A percentile compares a stretch with the other conserved stretches of the same genome.
Conservation (phyloP, 2,113 vertebrate species). For the Hymenochirus boettgeri region DNA sequence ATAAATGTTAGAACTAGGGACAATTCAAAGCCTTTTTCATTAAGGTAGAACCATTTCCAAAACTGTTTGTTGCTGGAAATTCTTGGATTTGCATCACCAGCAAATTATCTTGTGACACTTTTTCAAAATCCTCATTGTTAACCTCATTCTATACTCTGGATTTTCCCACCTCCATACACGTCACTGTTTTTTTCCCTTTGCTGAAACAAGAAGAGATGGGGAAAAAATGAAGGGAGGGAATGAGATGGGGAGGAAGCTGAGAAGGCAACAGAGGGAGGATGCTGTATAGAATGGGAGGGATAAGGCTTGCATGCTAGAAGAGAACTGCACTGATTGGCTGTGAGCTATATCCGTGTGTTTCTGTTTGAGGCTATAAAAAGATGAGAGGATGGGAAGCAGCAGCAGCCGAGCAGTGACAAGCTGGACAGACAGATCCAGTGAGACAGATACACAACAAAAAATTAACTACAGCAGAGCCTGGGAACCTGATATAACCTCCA, state of each 20-base stretch:
- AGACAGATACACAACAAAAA: conserved; percentile 12
- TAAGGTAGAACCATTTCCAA: too few relatives aligned
- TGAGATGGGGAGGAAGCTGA: not conserved
- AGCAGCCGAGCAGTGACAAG: conserved; percentile 33
- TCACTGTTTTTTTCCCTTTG: conserved; percentile 11
- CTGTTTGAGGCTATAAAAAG: conserved; percentile 41
- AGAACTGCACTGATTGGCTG: conserved; percentile 26
- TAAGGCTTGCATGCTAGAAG: not conserved
- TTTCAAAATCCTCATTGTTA: too few relatives aligned
- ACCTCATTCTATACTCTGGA: too few relatives aligned
- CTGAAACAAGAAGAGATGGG: not conserved
- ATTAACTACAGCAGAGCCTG: conserved; percentile 42
- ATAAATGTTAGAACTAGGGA: too few relatives aligned
- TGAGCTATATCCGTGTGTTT: conserved; percentile 11
- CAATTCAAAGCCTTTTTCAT: too few relatives aligned
- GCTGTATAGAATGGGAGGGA: not conserved
- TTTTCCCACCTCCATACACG: conserved; percentile 14
- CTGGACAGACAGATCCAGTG: conserved; percentile 34
- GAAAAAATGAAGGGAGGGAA: not conserved
- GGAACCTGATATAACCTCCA: conserved; percentile 40
- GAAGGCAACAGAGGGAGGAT: not conserved
- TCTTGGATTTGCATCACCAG: too few relatives aligned
- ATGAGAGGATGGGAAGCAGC: conserved; percentile 39
- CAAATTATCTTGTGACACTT: too few relatives aligned
- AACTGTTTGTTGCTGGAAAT: too few relatives aligned